Evolutionary conservation across 2,113 vertebrate species (phyloP).

Genomic region (Alectura lathami): DNA sequence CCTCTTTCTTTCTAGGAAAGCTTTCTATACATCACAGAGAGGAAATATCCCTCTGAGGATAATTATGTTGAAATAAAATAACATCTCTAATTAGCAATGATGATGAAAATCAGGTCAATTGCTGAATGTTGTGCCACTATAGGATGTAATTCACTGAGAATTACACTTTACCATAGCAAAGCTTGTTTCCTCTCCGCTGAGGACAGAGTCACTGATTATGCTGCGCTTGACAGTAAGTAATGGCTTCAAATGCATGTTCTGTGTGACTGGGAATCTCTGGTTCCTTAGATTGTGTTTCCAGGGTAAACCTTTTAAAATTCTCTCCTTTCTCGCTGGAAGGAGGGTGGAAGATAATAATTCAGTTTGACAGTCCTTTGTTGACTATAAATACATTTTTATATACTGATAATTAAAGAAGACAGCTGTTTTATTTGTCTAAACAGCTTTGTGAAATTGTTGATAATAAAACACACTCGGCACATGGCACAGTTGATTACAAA

Average conservation of each 20-base stretch:
- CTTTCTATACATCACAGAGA: not conserved
- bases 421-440: constrained; percentile 52
- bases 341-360: constrained; percentile 31
- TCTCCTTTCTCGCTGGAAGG: constrained; percentile 9
- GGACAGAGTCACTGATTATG: not conserved
- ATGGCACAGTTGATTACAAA: constrained; percentile 73
- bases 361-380: constrained; percentile 25
- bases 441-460: constrained; percentile 68
- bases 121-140: not conserved
- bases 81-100: not conserved
- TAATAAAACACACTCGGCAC: constrained; percentile 76
- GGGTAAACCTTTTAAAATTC: not conserved
- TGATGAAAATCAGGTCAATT: constrained; percentile 11
- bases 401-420: constrained; percentile 41
- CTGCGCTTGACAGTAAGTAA: constrained; percentile 5
- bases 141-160: constrained; percentile 11
- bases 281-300: not conserved
- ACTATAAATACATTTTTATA: constrained; percentile 43
- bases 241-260: not conserved
- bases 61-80: constrained; percentile 45
- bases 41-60: constrained; percentile 9
- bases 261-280: not conserved
- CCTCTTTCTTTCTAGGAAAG: constrained; percentile 42
- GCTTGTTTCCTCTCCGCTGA: not conserved
- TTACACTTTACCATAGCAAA: not conserved